A percentile compares a stretch with the other conserved stretches of the same genome.
Evolutionary conservation across 2,888 invertebrate species (phyloP).

Genomic region (Oscheius sp.): DNA sequence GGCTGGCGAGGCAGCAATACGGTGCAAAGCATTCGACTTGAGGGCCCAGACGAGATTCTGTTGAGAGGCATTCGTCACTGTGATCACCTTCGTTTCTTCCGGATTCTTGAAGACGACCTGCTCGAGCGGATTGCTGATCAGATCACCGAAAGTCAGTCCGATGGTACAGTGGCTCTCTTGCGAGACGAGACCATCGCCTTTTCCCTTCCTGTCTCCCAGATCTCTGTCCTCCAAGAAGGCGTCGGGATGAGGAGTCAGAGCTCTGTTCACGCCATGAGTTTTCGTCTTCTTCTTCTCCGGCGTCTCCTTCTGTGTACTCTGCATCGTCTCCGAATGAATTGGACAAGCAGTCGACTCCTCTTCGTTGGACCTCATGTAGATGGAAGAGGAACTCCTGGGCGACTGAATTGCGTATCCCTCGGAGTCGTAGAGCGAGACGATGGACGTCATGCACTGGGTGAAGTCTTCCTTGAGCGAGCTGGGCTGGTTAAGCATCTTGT

Average conservation of each 20-base stretch:
- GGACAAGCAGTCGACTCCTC: neutral
- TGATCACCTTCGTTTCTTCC: conserved; percentile 3
- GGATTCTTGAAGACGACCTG: conserved; percentile 8
- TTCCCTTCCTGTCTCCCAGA: neutral
- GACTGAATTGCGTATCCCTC: conserved; percentile 27
- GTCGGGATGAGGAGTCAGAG: conserved; percentile 27
- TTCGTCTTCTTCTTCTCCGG: neutral
- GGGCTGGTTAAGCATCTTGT: neutral
- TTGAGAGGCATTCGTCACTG: conserved; percentile 8
- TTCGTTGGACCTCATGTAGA: conserved; percentile 10
- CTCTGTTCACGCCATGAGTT: conserved; percentile 11
- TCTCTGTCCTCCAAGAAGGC: neutral
- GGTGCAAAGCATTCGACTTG: conserved; percentile 29
- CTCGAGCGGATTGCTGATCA: conserved; percentile 32
- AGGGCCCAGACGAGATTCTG: conserved; percentile 32
- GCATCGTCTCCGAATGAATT: conserved; percentile 2
- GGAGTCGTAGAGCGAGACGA: conserved; percentile 22
- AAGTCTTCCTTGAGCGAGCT: neutral
- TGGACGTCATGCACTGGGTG: conserved; percentile 20
- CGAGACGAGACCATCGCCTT: neutral
- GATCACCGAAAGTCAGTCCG: conserved; percentile 12
- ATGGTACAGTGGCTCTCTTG: conserved; percentile 20
- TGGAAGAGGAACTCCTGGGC: neutral
- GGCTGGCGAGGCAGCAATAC: conserved; percentile 31
- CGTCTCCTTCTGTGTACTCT: conserved; percentile 7